Evolutionary conservation across 2,888 invertebrate species (phyloP).

Genomic region (Oligia strigilis): DNA sequence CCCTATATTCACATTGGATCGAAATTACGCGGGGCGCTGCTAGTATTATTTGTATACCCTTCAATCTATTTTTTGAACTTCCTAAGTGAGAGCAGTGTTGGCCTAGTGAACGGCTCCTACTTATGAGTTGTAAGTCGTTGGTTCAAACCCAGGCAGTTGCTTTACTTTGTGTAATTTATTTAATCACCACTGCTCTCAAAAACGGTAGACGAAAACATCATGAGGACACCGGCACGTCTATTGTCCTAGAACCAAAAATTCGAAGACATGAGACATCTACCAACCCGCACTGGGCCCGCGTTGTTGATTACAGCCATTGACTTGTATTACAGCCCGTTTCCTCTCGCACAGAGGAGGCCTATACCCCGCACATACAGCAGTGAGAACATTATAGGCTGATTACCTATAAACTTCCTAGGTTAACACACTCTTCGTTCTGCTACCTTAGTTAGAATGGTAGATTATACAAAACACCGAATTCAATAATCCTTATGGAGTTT

Average conservation of each 20-base stretch:
- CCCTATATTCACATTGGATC: no score
- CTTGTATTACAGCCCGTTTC: not conserved
- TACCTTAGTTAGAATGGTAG: not conserved
- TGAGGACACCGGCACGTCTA: not conserved
- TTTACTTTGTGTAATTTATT: not conserved
- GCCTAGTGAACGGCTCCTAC: not conserved
- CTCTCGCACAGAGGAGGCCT: not conserved
- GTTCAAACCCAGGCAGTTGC: not conserved
- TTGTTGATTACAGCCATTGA: not conserved
- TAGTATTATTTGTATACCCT: no score
- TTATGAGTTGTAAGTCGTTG: not conserved
- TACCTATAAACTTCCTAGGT: not conserved
- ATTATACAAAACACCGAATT: conserved; percentile 53
- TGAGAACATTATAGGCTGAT: not conserved
- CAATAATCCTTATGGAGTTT: conserved; percentile 60
- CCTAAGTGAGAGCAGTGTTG: not conserved
- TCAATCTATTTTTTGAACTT: not conserved
- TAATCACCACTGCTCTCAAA: not conserved
- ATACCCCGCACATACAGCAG: not conserved
- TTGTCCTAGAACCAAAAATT: not conserved
- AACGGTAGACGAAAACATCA: not conserved
- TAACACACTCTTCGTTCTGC: not conserved
- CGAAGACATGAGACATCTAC: not conserved
- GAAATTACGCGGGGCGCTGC: no score
- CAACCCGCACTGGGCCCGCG: not conserved